A percentile compares a stretch with the other conserved stretches of the same genome.
Conservation (phyloP, 2,888 invertebrate species). For the Drosophila nigricruria region DNA sequence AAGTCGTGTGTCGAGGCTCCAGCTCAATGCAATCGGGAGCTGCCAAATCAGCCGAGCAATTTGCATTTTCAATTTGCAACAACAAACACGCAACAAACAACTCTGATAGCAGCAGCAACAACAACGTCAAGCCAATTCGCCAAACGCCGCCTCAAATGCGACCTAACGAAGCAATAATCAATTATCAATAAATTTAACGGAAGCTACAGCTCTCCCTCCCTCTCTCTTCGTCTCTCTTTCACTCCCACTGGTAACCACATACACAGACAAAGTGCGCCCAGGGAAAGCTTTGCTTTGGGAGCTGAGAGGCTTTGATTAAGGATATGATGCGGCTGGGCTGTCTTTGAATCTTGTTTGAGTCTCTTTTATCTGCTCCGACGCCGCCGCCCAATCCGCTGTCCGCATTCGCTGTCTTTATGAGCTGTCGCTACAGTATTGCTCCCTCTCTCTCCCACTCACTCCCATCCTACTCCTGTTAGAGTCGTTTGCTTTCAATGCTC, state of each 20-base stretch:
- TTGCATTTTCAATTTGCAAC: slow-evolving; percentile 82
- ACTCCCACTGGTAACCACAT: neutral
- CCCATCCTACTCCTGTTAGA: slow-evolving; percentile 10
- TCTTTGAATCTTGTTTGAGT: slow-evolving; percentile 46
- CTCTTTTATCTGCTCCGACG: slow-evolving; percentile 68
- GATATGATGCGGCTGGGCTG: slow-evolving; percentile 53
- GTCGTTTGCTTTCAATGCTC: slow-evolving; percentile 33
- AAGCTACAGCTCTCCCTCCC: slow-evolving; percentile 12
- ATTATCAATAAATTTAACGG: slow-evolving; percentile 81
- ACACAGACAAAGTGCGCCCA: slow-evolving; percentile 17
- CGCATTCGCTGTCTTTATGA: slow-evolving; percentile 53
- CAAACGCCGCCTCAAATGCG: slow-evolving; percentile 53
- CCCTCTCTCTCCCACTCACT: neutral
- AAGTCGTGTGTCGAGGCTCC: slow-evolving; percentile 13
- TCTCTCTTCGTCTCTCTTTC: neutral
- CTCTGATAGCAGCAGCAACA: slow-evolving; percentile 17
- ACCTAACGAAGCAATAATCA: slow-evolving; percentile 82
- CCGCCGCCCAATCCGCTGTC: slow-evolving; percentile 10
- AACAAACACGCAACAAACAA: slow-evolving; percentile 61
- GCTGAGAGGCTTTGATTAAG: slow-evolving; percentile 61
- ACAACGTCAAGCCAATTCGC: slow-evolving; percentile 28
- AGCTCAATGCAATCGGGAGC: slow-evolving; percentile 41
- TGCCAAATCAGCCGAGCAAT: slow-evolving; percentile 71
- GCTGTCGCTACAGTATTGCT: slow-evolving; percentile 45
- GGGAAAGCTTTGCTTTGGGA: slow-evolving; percentile 34